Percentiles rank a stretch among this genome's conserved stretches.
Evolutionary conservation across 2,113 vertebrate species (phyloP).

Genomic region (Orientallactaga bullata): DNA sequence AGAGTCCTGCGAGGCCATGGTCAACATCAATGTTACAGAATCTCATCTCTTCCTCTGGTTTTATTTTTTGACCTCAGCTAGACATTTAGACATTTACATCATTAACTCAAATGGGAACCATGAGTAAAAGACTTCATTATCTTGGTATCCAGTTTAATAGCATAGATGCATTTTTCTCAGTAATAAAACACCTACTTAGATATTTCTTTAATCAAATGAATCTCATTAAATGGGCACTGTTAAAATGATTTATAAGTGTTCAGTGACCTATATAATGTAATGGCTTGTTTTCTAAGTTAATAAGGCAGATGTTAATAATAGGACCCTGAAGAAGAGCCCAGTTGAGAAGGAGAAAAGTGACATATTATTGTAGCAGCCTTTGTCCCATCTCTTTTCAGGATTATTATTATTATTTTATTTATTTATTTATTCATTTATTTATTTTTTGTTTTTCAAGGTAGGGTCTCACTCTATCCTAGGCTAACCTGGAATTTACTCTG

Average conservation of each 20-base stretch:
- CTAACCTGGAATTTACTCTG: no score
- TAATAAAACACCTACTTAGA: not conserved
- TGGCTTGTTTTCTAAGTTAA: conserved; percentile 3
- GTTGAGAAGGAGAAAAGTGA: not conserved
- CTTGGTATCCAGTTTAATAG: conserved; percentile 42
- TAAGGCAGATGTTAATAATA: not conserved
- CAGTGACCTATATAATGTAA: not conserved
- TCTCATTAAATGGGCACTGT: not conserved
- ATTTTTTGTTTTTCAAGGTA: not conserved
- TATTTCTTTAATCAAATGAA: not conserved
- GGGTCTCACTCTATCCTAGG: not conserved
- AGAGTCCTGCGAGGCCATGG: not conserved
- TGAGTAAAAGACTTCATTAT: not conserved
- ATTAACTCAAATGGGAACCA: not conserved
- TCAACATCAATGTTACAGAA: not conserved
- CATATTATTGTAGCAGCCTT: not conserved
- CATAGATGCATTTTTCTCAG: conserved; percentile 6
- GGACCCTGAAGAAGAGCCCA: not conserved
- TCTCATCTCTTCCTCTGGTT: not conserved
- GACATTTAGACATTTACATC: conserved; percentile 20
- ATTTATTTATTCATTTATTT: no score
- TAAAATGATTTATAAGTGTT: not conserved
- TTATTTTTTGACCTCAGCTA: conserved; percentile 20
- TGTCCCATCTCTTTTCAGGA: not conserved
- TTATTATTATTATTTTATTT: not conserved